These are phyloP conservation scores for Limnephilus rhombicus DNA, from an alignment of 2,888 invertebrate genomes.

Conservation along the genomic window DNA sequence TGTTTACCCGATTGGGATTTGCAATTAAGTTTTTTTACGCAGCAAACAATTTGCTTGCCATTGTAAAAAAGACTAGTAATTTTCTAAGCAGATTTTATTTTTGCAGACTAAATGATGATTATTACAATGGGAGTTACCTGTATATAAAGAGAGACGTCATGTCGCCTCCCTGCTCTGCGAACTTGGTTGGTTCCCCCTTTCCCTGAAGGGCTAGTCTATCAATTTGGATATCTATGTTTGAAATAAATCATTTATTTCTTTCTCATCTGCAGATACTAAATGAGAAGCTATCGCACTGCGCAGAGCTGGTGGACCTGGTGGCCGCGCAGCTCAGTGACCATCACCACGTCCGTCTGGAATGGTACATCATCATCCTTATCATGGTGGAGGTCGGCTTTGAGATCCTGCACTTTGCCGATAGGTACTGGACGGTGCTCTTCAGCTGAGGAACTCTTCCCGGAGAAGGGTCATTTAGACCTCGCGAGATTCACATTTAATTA, in stretches of 20 bases:
- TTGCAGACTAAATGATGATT: too few species aligned
- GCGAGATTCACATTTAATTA: neutral
- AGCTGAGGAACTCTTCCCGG: neutral
- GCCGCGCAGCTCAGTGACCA: constrained; percentile 94
- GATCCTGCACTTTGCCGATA: constrained; percentile 85
- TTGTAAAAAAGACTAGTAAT: too few species aligned
- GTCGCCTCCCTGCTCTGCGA: too few species aligned
- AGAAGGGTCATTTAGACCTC: neutral
- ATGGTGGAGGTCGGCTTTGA: constrained; percentile 96
- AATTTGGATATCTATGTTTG: neutral
- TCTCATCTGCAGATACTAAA: constrained; percentile 88
- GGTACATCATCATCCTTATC: constrained; percentile 98
- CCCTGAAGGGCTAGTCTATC: too few species aligned
- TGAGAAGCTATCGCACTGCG: constrained; percentile 96
- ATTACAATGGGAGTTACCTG: too few species aligned
- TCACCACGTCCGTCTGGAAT: constrained; percentile 95
- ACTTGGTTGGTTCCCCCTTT: too few species aligned
- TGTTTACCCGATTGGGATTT: too few species aligned
- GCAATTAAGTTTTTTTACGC: too few species aligned
- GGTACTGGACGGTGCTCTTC: constrained; percentile 71
- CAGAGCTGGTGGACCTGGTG: constrained; percentile 92
- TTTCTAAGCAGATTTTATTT: too few species aligned
- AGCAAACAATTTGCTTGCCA: too few species aligned
- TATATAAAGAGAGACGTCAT: too few species aligned
- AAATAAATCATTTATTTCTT: neutral